A percentile compares a stretch with the other conserved stretches of the same genome.
Conservation (phyloP, 2,797 vertebrate species). For the Danio jaintianensis region DNA sequence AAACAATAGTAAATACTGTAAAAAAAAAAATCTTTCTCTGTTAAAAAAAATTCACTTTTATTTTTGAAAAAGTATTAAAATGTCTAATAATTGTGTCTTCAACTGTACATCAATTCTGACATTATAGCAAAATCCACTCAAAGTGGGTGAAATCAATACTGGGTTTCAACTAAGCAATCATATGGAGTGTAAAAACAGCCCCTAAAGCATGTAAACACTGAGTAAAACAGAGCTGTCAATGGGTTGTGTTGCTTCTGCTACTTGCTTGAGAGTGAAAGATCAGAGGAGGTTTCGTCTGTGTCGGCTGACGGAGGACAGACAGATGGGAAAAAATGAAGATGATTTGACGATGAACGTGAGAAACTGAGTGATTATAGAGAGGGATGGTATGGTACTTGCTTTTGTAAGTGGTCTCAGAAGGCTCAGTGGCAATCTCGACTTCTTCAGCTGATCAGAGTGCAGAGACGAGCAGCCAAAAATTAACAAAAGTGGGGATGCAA, state of each 20-base stretch:
- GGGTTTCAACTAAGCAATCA: background rate
- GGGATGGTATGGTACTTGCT: slow-evolving; percentile 76
- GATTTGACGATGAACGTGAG: background rate
- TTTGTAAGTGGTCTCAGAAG: slow-evolving; percentile 76
- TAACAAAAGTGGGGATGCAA: slow-evolving; percentile 37
- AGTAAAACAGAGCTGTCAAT: background rate
- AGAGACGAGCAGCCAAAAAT: slow-evolving; percentile 60
- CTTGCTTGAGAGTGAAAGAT: slow-evolving; percentile 78
- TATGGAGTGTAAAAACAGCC: background rate
- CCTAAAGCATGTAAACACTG: background rate
- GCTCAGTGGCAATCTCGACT: slow-evolving; percentile 69
- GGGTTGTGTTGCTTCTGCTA: slow-evolving; percentile 55
- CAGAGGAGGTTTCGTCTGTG: slow-evolving; percentile 72
- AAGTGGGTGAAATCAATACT: background rate
- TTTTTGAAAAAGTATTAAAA: too few relatives aligned
- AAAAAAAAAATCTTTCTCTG: too few relatives aligned
- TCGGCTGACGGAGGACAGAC: slow-evolving; percentile 70
- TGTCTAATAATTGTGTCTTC: too few relatives aligned
- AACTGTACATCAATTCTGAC: too few relatives aligned
- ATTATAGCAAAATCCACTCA: background rate
- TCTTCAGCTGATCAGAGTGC: slow-evolving; percentile 69
- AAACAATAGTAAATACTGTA: too few relatives aligned
- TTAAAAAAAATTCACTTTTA: too few relatives aligned
- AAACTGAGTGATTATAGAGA: slow-evolving; percentile 10
- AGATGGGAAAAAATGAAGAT: slow-evolving; percentile 43